A percentile compares a stretch with the other conserved stretches of the same genome.
Conservation (phyloP, 1,140 invertebrate species). For the Araneus ventricosus region DNA sequence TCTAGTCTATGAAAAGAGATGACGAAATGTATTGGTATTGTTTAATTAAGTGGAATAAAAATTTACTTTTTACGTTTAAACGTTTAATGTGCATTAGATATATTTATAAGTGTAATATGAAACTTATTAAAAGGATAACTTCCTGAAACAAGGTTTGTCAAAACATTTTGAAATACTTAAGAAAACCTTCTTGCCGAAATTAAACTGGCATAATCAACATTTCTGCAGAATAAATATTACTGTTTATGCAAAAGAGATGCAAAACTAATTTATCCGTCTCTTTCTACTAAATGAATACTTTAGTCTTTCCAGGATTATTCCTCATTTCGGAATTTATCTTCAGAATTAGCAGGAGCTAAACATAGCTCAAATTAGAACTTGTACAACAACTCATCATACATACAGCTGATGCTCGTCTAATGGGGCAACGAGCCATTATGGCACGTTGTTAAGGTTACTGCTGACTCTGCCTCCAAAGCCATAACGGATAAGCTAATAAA, state of each 20-base stretch:
- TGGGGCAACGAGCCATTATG: slow-evolving; percentile 24
- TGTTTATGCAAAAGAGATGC: not conserved
- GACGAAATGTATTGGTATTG: too few species aligned
- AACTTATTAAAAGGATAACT: too few species aligned
- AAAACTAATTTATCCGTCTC: not conserved
- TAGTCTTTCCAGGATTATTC: not conserved
- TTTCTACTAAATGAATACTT: not conserved
- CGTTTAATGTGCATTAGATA: too few species aligned
- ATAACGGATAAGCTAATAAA: slow-evolving; percentile 31
- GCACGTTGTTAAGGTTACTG: slow-evolving; percentile 20
- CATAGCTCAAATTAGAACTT: slow-evolving; percentile 1
- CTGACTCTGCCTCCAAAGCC: not conserved
- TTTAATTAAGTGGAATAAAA: too few species aligned
- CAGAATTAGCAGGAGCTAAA: slow-evolving; percentile 7
- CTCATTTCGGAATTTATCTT: slow-evolving; percentile 2
- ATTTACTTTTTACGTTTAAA: too few species aligned
- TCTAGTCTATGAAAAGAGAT: too few species aligned
- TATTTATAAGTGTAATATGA: too few species aligned
- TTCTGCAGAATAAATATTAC: not conserved
- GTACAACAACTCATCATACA: slow-evolving; percentile 17
- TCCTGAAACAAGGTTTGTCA: too few species aligned
- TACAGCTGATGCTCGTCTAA: slow-evolving; percentile 29
- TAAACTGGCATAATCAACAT: not conserved
- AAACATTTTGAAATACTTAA: too few species aligned
- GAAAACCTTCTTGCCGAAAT: too few species aligned